Evolutionary conservation across 2,113 vertebrate species (phyloP), one percentile per base, ranked within the genome.

Genomic region (Noturus placidus): DNA sequence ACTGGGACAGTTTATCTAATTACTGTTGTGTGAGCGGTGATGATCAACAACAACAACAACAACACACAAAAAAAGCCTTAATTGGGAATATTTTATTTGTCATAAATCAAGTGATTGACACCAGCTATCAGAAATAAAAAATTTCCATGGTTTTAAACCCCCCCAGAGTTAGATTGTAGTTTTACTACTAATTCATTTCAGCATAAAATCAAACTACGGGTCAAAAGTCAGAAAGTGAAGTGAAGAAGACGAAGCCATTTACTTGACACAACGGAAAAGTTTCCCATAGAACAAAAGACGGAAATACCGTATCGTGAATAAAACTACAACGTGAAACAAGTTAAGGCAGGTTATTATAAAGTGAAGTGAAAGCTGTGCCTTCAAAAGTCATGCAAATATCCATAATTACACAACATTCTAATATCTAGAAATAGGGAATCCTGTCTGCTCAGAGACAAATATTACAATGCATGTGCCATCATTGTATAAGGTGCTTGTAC

Each of bases 21-120:
- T 70, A 11, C 19, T 5, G 6, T n/a, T 52, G 4, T 33, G 76
- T 33, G 52, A 54, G 1, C n/a, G 54, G 27, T 33, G 52, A 46
- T 52, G 20, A 65, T 19, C 27, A 42, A n/a, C 4, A 13, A 30
- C 1, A n/a, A 42, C 5, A 82, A 25, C 42, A 42, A 42, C 42
- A 42, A 42, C 42, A 42, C n/a, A 42, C 5, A 0, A 63, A 27
- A 46, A 72, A 63, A 61, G 27, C 3, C 22, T n/a, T 57, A 4
- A 87, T 72, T 59, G 14, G 35, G 22, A 81, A 81, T 59, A 54
- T 46, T 87, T 82, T 87, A 82, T 65, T 82, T 19, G 52, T 57
- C 77, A 86, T 77, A 61, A 61, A 80, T 86, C 76, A 82, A 42
- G 27, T 46, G 33, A 52, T 69, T 13, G 42, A 77, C 74, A 77